Base-by-base conservation (phyloP, 2,888 invertebrate genomes). In the Caenorhabditis sulstoni region DNA sequence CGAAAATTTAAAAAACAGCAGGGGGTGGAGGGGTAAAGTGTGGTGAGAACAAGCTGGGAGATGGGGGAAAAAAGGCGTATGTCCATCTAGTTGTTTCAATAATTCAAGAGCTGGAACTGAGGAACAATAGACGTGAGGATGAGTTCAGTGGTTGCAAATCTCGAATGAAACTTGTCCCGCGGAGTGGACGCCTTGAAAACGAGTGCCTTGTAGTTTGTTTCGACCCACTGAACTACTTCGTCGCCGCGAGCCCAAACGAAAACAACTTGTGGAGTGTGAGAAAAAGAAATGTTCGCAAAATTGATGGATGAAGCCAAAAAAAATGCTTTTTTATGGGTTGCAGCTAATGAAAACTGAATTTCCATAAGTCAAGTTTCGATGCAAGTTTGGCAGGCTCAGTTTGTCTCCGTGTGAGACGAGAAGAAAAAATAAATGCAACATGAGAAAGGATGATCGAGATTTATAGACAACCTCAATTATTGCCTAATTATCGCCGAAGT, bases 391-490 rank as follows among this genome's bases (percentile, higher is more conserved):
- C 4, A 29, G 14, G 37, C 29, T 37, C 18, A 49, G 47, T 57
- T 58, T 35, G 16, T 67, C 18, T n/a, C n/a, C n/a, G n/a, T n/a
- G n/a, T n/a, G 50, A 29, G 41, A 4, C 23, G 4, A 44, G 23
- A 58, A 68, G 45, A 57, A 20, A 16, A 68, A 39, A 39, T 37
- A 35, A 29, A 44, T 5, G 58, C 59, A 50, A 41, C 58, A 59
- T 68, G 29, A 29, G 29, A 29, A 29, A 29, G 29, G 29, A 29
- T 29, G 68, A 52, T 59, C 70, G 61, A 61, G 70, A 70, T 70
- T 61, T 70, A 62, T 70, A 57, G 50, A 47, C 23, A 50, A 61
- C 61, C 70, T 53, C 70, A 70, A 70, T 70, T 70, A 70, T 70
- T 61, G 70, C 16, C 70, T 70, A 70, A 70, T 70, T 70, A 70